Evolutionary conservation across 2,888 invertebrate genomes (phyloP).

Genomic region (Lasioglossum pauxillum): DNA sequence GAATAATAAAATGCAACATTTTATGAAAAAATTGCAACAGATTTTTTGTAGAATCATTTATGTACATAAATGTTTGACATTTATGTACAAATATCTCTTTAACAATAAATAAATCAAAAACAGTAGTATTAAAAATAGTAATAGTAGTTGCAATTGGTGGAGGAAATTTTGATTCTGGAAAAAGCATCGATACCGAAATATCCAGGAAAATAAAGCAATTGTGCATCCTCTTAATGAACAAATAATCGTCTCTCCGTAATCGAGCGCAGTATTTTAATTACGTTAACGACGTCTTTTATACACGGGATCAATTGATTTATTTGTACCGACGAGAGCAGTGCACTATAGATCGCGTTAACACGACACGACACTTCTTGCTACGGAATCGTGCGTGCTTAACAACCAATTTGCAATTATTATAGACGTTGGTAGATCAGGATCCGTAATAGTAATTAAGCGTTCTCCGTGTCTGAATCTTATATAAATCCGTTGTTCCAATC

Average conservation of each 20-base stretch:
- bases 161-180: no score
- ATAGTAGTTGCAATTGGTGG: no score
- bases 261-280: not conserved
- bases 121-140: no score
- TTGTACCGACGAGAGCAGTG: not conserved
- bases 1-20: no score
- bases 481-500: conserved; percentile 56
- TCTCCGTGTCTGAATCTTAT: conserved; percentile 30
- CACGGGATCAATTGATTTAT: conserved; percentile 17
- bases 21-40: no score
- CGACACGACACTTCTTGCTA: not conserved
- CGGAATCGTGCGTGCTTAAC: conserved; percentile 49
- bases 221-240: not conserved
- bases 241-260: not conserved
- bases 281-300: not conserved
- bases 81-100: no score
- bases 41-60: no score
- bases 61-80: no score
- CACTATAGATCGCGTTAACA: not conserved
- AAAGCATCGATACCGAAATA: no score
- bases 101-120: no score
- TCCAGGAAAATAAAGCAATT: not conserved
- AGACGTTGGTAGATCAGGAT: conserved; percentile 17
- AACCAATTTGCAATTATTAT: conserved; percentile 51
- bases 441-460: conserved; percentile 33